Conservation (phyloP, 1,140 invertebrate species). For the Apis dorsata region DNA sequence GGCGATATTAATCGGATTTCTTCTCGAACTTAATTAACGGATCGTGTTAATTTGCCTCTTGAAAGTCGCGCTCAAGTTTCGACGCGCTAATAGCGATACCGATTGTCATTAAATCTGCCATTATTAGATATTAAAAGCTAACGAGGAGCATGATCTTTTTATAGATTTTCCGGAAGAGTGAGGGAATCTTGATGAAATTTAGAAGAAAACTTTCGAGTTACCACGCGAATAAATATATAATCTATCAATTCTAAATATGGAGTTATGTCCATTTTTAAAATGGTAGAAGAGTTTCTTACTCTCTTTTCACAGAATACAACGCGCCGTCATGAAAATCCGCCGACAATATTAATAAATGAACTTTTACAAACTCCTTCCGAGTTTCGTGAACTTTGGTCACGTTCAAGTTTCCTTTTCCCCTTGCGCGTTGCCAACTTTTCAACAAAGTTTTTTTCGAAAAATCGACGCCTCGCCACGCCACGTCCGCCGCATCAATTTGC, state of each 20-base stretch:
- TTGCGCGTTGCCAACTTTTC: neutral
- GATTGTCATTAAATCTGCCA: no score
- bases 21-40: neutral
- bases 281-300: no score
- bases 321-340: neutral
- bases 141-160: no score
- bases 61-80: conserved; percentile 3
- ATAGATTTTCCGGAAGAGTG: no score
- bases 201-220: no score
- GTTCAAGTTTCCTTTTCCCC: neutral
- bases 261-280: no score
- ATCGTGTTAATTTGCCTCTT: neutral
- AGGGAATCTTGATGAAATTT: no score
- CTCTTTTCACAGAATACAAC: no score
- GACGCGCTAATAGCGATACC: neutral
- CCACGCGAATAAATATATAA: no score
- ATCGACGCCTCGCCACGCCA: neutral
- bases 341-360: neutral
- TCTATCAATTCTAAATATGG: no score
- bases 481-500: neutral
- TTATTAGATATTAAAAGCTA: neutral
- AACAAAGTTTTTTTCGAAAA: neutral
- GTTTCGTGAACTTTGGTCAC: neutral
- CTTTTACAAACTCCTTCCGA: neutral
- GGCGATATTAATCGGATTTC: conserved; percentile 35